phyloP scores from a whole-genome alignment of 2,113 vertebrate species.

The Ciconia stormi region DNA sequence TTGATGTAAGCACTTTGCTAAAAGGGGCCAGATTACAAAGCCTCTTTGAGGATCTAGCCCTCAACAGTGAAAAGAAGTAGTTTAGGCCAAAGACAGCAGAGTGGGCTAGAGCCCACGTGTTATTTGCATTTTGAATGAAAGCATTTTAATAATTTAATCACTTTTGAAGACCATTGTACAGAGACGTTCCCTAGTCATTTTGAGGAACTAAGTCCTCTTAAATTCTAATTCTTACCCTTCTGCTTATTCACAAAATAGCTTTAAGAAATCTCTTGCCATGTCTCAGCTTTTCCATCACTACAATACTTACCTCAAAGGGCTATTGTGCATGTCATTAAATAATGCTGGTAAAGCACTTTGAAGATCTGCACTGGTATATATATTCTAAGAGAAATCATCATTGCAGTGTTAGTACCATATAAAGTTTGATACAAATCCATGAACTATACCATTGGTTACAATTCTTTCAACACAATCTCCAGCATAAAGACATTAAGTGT shows the following conservation, averaged over 20 bases:
- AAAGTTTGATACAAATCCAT: conserved; percentile 54
- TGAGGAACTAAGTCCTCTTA: conserved; percentile 48
- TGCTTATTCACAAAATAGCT: conserved; percentile 45
- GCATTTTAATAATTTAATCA: conserved; percentile 54
- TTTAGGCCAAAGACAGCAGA: conserved; percentile 24
- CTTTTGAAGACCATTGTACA: conserved; percentile 41
- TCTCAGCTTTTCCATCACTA: conserved; percentile 48
- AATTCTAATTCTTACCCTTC: conserved; percentile 49
- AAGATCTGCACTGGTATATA: conserved; percentile 22
- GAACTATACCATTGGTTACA: conserved; percentile 27
- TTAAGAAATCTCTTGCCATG: conserved; percentile 3
- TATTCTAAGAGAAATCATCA: conserved; percentile 3
- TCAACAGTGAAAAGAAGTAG: neutral
- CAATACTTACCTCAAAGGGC: conserved; percentile 36
- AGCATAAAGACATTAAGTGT: conserved; percentile 41
- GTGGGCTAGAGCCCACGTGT: neutral
- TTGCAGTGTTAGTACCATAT: neutral
- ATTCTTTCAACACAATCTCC: conserved; percentile 49
- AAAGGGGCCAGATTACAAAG: conserved; percentile 36
- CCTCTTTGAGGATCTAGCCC: conserved; percentile 34
- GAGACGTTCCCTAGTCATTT: neutral
- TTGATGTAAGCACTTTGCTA: neutral
- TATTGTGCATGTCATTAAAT: conserved; percentile 56
- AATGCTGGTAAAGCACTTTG: conserved; percentile 52
- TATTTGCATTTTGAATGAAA: conserved; percentile 53